Conservation (phyloP, 2,113 vertebrate genomes). For the Pterophyllum scalare region DNA sequence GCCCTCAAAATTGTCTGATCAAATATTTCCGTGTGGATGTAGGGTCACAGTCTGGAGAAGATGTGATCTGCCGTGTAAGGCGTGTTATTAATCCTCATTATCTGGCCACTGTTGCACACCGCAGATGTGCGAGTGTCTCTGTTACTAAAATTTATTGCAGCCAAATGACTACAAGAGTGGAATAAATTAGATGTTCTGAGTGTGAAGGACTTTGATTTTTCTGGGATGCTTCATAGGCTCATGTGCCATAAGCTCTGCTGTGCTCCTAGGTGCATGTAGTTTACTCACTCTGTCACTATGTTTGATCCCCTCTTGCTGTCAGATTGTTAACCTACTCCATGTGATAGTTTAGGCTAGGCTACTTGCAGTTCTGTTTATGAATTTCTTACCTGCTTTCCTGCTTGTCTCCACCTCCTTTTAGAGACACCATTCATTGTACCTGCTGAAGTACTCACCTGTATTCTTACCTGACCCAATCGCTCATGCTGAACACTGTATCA, state of each 20-base stretch:
- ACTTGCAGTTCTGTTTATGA: neutral
- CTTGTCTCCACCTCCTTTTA: neutral
- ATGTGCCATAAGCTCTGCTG: neutral
- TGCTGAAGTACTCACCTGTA: neutral
- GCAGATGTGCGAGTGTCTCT: neutral
- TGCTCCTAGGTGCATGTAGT: neutral
- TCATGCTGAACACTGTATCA: neutral
- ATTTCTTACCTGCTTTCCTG: neutral
- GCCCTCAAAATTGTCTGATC: slow-evolving; percentile 51
- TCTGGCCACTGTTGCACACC: slow-evolving; percentile 1
- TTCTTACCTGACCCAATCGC: neutral
- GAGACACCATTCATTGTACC: neutral
- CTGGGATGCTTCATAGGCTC: neutral
- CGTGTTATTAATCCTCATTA: slow-evolving; percentile 24
- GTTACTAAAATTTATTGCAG: neutral
- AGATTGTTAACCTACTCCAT: too few relatives aligned
- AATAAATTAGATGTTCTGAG: neutral
- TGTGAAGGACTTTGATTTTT: neutral
- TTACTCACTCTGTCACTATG: neutral
- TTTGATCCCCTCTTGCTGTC: neutral
- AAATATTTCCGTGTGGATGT: slow-evolving; percentile 10
- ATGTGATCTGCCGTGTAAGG: slow-evolving; percentile 9
- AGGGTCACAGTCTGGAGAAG: slow-evolving; percentile 17
- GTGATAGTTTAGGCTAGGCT: neutral
- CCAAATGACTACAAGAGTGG: neutral